Evolutionary conservation across 2,113 vertebrate species (phyloP), one percentile per base, ranked within the genome.

Genomic region (Butorides virescens): DNA sequence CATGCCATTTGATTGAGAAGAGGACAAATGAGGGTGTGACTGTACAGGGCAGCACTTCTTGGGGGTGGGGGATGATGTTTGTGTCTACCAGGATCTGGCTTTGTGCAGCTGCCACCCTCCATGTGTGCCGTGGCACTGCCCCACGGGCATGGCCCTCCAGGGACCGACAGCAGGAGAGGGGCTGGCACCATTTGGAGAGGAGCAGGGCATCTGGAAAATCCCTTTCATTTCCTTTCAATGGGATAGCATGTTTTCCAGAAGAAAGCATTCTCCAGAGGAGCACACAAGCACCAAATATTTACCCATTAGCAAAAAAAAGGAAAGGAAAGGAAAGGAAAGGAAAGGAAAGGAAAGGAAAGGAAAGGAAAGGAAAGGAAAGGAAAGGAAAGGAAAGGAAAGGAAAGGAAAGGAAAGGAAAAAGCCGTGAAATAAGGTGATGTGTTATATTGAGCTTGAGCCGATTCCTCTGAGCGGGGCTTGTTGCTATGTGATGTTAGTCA

Each of bases 81-180:
- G 0, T 42, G 26, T 36, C 70, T 2, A 4, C 46, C 53, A 70
- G 73, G 7, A 23, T 7, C 49, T 39, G 25, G 8, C 7, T 59
- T 53, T 18, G 37, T 55, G 44, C 1, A 2, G 56, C 56, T 74
- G 50, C 55, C 50, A 50, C 13, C 10, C 10, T 58, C 37, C 26
- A 32, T 55, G 32, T 1, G 2, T 59, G 49, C 32, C 91, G 25
- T 13, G 26, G 68, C n/a, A 18, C 68, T 76, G 49, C 29, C 83
- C 26, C 4, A 4, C 10, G 79, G 32, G 30, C 22, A 32, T 4
- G 18, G 5, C 1, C 15, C 1, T 9, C 14, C 2, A 0, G 36
- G 63, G 22, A 70, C 19, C 0, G 0, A 22, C 11, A 55, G 46
- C 17, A 52, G 34, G 39, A 81, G 14, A 59, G 19, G 12, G 46